These are phyloP conservation scores for Calcarius lapponicus DNA, from an alignment of 2,797 vertebrate genomes.

Conservation along the genomic window DNA sequence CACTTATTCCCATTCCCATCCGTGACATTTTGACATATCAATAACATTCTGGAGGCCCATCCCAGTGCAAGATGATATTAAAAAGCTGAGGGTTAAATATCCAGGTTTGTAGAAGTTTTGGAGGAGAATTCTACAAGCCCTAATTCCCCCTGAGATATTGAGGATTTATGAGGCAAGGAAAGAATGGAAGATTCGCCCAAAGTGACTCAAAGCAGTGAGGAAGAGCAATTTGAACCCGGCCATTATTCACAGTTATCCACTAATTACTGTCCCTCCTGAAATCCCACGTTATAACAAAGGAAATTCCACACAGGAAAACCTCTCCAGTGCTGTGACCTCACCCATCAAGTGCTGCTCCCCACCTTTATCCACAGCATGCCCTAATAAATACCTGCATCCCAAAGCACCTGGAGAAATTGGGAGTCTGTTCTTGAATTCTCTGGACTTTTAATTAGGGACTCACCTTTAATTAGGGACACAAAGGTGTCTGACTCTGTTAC, in stretches of 20 bases:
- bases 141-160: neutral
- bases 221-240: neutral
- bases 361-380: neutral
- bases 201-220: neutral
- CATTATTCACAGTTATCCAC: neutral
- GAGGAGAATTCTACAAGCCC: neutral
- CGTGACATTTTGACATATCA: neutral
- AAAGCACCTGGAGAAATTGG: neutral
- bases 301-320: neutral
- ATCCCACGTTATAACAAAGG: rapidly evolving
- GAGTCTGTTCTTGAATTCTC: neutral
- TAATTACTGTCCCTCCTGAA: neutral
- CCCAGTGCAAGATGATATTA: neutral
- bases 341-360: neutral
- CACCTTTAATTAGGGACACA: neutral
- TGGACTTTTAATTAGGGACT: neutral
- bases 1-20: rapidly evolving
- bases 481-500: neutral
- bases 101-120: neutral
- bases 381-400: neutral
- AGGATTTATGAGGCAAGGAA: neutral
- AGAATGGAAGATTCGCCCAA: neutral
- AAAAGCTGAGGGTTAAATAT: neutral
- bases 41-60: neutral
- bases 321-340: neutral